phyloP scores from a whole-genome alignment of 2,888 invertebrate genomes.

The Pelosia muscerda region DNA sequence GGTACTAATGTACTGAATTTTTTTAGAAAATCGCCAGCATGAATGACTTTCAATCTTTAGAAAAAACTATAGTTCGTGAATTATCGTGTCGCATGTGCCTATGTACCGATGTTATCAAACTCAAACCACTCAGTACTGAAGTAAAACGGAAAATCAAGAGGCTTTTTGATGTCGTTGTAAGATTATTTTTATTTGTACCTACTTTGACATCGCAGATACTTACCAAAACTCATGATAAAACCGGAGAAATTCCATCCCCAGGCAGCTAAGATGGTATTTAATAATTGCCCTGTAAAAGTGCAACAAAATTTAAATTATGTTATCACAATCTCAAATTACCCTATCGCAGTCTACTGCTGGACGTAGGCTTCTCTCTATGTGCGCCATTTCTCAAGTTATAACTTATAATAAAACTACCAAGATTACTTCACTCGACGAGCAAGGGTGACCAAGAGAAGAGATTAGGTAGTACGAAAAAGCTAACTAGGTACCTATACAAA shows the following conservation, averaged over 20 bases:
- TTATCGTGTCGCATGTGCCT: conserved; percentile 81
- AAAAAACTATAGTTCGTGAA: conserved; percentile 81
- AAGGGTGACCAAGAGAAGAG: no score
- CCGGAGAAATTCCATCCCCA: background rate
- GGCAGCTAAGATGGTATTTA: background rate
- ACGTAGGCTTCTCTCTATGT: no score
- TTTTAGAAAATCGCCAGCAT: conserved; percentile 63
- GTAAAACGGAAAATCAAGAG: conserved; percentile 78
- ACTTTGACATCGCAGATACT: no score
- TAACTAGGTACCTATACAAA: no score
- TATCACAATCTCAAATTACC: no score
- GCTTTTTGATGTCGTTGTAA: conserved; percentile 77
- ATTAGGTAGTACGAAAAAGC: no score
- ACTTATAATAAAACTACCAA: no score
- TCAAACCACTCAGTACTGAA: conserved; percentile 79
- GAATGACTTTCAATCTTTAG: conserved; percentile 78
- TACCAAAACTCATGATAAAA: background rate
- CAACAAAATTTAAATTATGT: no score
- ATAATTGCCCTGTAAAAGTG: no score
- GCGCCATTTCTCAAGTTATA: no score
- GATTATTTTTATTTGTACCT: conserved; percentile 31
- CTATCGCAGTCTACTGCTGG: no score
- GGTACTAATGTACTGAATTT: conserved; percentile 19
- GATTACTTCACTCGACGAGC: no score
- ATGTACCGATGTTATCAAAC: conserved; percentile 79